These are phyloP conservation scores for Erebia epiphron DNA, from an alignment of 2,888 invertebrate genomes.

Conservation along the genomic window DNA sequence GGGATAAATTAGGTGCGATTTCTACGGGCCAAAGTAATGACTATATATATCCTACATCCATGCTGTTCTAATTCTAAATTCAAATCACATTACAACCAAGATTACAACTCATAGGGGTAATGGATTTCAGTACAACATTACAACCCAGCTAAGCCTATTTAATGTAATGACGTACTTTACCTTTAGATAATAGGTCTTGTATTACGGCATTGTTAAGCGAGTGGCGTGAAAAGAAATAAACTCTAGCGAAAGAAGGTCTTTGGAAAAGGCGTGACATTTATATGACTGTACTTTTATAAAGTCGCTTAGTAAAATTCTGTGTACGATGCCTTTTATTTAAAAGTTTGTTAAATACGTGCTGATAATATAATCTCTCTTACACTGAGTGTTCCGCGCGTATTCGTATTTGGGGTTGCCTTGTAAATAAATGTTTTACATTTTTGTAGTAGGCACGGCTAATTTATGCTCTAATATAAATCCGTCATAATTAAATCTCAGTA, in stretches of 20 bases:
- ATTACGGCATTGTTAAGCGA: too few relatives aligned
- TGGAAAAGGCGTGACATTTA: conserved; percentile 18
- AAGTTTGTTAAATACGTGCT: conserved; percentile 1
- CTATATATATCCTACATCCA: too few relatives aligned
- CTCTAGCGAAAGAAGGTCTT: not conserved
- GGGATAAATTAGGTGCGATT: too few relatives aligned
- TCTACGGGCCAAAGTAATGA: too few relatives aligned
- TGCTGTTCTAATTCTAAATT: too few relatives aligned
- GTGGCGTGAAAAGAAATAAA: not conserved
- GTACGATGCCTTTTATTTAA: conserved; percentile 6
- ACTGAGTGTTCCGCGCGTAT: not conserved
- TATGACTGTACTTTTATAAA: conserved; percentile 21
- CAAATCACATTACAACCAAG: too few relatives aligned
- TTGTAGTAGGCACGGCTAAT: not conserved
- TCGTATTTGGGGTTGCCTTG: not conserved
- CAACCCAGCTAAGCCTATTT: too few relatives aligned
- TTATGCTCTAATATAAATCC: not conserved
- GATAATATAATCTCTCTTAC: not conserved
- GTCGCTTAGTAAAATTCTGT: conserved; percentile 17
- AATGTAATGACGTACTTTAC: too few relatives aligned
- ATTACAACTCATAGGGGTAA: too few relatives aligned
- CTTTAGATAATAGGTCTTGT: too few relatives aligned
- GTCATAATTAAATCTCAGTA: not conserved
- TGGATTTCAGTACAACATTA: too few relatives aligned
- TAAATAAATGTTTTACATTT: not conserved